phyloP scores from a whole-genome alignment of 1,140 invertebrate genomes.

The Cylas formicarius region DNA sequence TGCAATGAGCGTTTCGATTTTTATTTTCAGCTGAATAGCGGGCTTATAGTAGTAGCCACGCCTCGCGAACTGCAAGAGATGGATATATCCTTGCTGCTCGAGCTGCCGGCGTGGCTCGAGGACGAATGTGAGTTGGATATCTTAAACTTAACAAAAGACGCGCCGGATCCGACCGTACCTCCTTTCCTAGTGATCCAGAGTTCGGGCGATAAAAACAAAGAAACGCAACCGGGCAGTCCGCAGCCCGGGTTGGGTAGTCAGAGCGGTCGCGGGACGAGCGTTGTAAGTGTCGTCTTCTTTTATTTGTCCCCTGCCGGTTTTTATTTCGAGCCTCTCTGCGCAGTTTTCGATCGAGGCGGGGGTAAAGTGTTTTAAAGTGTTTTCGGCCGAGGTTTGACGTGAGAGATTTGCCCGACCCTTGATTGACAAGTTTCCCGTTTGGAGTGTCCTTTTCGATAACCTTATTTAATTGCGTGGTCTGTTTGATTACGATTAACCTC shows the following conservation, averaged over 20 bases:
- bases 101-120: constrained; percentile 84
- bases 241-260: constrained; percentile 66
- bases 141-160: constrained; percentile 59
- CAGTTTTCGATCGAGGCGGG: no score
- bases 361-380: no score
- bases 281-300: constrained; percentile 57
- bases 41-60: constrained; percentile 83
- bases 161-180: constrained; percentile 61
- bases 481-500: no score
- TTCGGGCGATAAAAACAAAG: constrained; percentile 61
- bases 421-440: no score
- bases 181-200: constrained; percentile 91
- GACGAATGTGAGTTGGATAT: constrained; percentile 96
- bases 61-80: constrained; percentile 96
- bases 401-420: no score
- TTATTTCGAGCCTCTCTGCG: no score
- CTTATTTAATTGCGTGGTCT: no score
- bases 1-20: neutral
- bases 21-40: constrained; percentile 60
- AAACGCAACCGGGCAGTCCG: constrained; percentile 48
- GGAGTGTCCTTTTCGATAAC: no score
- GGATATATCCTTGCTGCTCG: constrained; percentile 84
- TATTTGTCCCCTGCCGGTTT: neutral
- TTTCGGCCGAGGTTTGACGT: no score
- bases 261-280: constrained; percentile 77